These are phyloP conservation scores for Vanacampus margaritifer DNA, from an alignment of 2,113 vertebrate genomes.

Conservation along the genomic window DNA sequence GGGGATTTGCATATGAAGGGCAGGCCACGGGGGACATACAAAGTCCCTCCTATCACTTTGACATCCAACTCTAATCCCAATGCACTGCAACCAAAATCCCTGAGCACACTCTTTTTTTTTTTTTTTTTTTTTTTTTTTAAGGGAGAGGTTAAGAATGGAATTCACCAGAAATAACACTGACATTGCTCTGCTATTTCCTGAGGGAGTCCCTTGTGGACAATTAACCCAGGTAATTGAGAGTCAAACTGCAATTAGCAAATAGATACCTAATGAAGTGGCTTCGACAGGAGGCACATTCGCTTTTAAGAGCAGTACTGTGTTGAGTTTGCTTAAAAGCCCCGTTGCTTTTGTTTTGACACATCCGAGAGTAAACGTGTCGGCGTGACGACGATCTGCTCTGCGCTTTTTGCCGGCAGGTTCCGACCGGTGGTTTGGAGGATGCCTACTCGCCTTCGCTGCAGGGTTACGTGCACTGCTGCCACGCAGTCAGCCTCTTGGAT, in stretches of 20 bases:
- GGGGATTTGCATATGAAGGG: constrained; percentile 39
- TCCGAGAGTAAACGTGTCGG: neutral
- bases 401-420: constrained; percentile 50
- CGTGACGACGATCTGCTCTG: neutral
- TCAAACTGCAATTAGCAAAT: constrained; percentile 75
- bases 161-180: constrained; percentile 50
- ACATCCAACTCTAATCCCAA: constrained; percentile 54
- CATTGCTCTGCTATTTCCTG: constrained; percentile 44
- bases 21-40: constrained; percentile 20
- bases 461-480: constrained; percentile 11
- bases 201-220: constrained; percentile 65
- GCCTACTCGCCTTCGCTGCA: constrained; percentile 31
- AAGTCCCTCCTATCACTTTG: constrained; percentile 34
- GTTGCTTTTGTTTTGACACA: constrained; percentile 7
- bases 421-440: constrained; percentile 35
- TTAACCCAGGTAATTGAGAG: constrained; percentile 76
- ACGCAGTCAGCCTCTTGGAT: constrained; percentile 24
- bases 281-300: constrained; percentile 9
- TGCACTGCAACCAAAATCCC: constrained; percentile 61
- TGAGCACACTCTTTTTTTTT: constrained; percentile 31
- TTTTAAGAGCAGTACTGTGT: constrained; percentile 7
- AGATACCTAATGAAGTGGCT: constrained; percentile 68
- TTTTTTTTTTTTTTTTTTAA: constrained; percentile 46
- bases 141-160: constrained; percentile 52
- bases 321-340: neutral